Percentiles rank a stretch among this genome's conserved stretches.
Evolutionary conservation across 2,113 vertebrate genomes (phyloP).

Genomic region (Cyprinus carpio): DNA sequence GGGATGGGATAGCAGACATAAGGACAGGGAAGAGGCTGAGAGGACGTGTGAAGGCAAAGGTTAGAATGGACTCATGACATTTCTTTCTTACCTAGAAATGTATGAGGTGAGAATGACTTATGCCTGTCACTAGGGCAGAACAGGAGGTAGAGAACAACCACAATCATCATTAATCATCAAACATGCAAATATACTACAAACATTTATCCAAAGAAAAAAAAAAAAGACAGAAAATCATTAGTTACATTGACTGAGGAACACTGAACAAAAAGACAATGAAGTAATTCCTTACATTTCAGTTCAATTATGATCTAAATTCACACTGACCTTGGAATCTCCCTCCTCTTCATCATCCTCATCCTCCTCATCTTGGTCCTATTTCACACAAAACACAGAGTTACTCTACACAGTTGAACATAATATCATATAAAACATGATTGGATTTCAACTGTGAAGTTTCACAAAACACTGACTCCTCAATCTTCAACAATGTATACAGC

Average conservation of each 20-base stretch:
- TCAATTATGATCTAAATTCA: not conserved
- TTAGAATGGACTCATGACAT: conserved; percentile 59
- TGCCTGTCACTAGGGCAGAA: conserved; percentile 84
- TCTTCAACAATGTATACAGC: not conserved
- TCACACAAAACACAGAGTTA: conserved; percentile 49
- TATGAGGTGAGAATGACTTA: conserved; percentile 92
- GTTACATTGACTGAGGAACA: not conserved
- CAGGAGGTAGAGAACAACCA: conserved; percentile 70
- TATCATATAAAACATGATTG: not conserved
- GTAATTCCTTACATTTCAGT: not conserved
- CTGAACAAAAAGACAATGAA: not conserved
- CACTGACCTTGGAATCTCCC: conserved; percentile 84
- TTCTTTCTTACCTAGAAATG: conserved; percentile 98
- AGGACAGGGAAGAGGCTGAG: not conserved
- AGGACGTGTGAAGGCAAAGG: not conserved
- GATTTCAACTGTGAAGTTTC: not conserved
- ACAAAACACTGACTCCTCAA: not conserved
- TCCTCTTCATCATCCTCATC: conserved; percentile 89
- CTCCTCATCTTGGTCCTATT: conserved; percentile 94
- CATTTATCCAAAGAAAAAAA: not conserved
- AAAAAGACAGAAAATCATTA: not conserved
- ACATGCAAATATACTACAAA: conserved; percentile 30
- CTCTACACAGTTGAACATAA: not conserved
- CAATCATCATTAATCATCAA: conserved; percentile 74
- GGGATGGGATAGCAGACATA: not conserved